Evolutionary conservation across 2,797 vertebrate species (phyloP).

Genomic region (Gadopsis bispinosus): DNA sequence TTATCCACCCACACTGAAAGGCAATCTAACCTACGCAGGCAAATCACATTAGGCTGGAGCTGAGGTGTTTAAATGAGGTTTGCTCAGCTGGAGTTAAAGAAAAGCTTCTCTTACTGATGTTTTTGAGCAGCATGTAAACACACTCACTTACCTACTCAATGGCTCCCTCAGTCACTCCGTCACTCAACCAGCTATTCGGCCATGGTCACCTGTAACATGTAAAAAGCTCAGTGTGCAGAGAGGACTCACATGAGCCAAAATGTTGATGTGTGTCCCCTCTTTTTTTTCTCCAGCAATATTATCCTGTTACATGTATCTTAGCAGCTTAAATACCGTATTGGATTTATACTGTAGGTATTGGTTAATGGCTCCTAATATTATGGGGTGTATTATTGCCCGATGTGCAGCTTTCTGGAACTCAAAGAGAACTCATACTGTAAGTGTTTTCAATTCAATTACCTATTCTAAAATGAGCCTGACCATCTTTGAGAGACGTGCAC

Average conservation of each 20-base stretch:
- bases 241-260: neutral
- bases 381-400: too few species aligned
- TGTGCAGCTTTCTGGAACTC: too few species aligned
- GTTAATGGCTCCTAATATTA: too few species aligned
- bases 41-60: slow-evolving; percentile 67
- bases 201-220: slow-evolving; percentile 16
- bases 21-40: slow-evolving; percentile 59
- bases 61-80: slow-evolving; percentile 66
- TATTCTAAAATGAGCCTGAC: too few species aligned
- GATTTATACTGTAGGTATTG: too few species aligned
- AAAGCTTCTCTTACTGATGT: slow-evolving; percentile 74
- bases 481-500: too few species aligned
- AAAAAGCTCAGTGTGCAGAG: slow-evolving; percentile 10
- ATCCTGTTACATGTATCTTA: neutral
- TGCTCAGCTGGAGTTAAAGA: slow-evolving; percentile 64
- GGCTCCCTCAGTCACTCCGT: slow-evolving; percentile 50
- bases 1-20: slow-evolving; percentile 65
- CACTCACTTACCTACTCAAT: slow-evolving; percentile 48
- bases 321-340: neutral
- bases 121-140: slow-evolving; percentile 76
- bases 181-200: slow-evolving; percentile 32
- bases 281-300: neutral
- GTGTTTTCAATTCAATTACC: too few species aligned
- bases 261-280: neutral
- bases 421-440: too few species aligned